These are phyloP conservation scores for Habropoda laboriosa DNA, from an alignment of 1,140 invertebrate species.

Conservation along the genomic window DNA sequence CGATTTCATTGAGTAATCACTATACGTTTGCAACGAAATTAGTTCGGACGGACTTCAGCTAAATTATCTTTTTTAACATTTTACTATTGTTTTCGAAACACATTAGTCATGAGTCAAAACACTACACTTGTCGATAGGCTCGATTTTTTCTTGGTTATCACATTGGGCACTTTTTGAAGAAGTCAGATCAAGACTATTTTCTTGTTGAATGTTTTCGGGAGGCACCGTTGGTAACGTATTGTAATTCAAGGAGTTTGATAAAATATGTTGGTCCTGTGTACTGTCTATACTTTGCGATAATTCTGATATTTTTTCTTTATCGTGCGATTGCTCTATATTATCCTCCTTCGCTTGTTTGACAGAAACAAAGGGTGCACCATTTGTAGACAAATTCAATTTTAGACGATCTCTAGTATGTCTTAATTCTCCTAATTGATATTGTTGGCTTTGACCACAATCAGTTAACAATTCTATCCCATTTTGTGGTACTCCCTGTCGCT, in stretches of 20 bases:
- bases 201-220: conserved; percentile 51
- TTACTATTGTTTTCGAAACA: conserved; percentile 57
- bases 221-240: conserved; percentile 63
- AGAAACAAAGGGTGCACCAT: conserved; percentile 50
- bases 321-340: conserved; percentile 46
- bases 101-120: conserved; percentile 66
- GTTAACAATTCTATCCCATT: conserved; percentile 60
- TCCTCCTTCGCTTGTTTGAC: conserved; percentile 50
- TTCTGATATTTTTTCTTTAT: conserved; percentile 32
- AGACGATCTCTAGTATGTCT: conserved; percentile 88
- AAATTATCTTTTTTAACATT: conserved; percentile 69
- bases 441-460: conserved; percentile 67
- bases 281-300: conserved; percentile 35
- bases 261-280: conserved; percentile 49
- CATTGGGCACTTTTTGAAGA: conserved; percentile 66
- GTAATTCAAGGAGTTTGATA: conserved; percentile 49
- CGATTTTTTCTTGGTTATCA: conserved; percentile 60
- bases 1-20: conserved; percentile 49
- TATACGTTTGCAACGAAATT: conserved; percentile 70
- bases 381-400: conserved; percentile 85
- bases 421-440: conserved; percentile 85
- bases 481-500: conserved; percentile 50
- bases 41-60: conserved; percentile 79
- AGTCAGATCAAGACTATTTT: conserved; percentile 32
- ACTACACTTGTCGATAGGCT: conserved; percentile 69